These are phyloP conservation scores for Brachionus plicatilis DNA, from an alignment of 1,140 invertebrate genomes.

Conservation along the genomic window DNA sequence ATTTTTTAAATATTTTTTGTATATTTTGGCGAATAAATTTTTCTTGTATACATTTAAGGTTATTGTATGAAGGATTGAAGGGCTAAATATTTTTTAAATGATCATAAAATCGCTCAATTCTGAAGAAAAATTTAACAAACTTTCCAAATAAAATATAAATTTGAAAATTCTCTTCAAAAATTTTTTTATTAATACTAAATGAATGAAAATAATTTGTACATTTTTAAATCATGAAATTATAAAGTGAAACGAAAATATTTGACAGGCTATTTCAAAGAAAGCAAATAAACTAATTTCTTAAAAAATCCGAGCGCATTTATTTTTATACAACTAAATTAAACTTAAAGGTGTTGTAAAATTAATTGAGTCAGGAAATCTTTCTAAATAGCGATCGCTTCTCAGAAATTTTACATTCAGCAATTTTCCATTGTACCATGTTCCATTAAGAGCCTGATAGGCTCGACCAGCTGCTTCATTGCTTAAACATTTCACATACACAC, in stretches of 20 bases:
- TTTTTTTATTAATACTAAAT: background rate
- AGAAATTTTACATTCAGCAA: conserved; percentile 39
- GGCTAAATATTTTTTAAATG: too few relatives aligned
- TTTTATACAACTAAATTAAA: background rate
- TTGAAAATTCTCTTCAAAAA: background rate
- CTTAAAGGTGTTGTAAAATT: conserved; percentile 1
- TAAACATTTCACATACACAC: conserved; percentile 34
- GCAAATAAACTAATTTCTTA: background rate
- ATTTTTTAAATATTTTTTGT: too few relatives aligned
- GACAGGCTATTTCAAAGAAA: background rate
- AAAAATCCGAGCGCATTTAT: background rate
- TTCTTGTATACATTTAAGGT: too few relatives aligned
- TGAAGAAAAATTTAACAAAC: background rate
- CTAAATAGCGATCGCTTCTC: conserved; percentile 30
- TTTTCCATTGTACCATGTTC: conserved; percentile 34
- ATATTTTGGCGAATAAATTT: too few relatives aligned
- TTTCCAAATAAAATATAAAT: background rate
- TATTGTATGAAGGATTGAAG: too few relatives aligned
- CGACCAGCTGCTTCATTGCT: conserved; percentile 27
- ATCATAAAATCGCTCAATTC: too few relatives aligned
- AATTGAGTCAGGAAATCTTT: conserved; percentile 36
- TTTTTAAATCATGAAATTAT: background rate
- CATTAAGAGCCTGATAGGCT: conserved; percentile 30
- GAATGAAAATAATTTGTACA: conserved; percentile 6
- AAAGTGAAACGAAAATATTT: background rate